These are phyloP conservation scores for Trichonephila clavipes DNA, from an alignment of 1,140 invertebrate species.

Conservation along the genomic window DNA sequence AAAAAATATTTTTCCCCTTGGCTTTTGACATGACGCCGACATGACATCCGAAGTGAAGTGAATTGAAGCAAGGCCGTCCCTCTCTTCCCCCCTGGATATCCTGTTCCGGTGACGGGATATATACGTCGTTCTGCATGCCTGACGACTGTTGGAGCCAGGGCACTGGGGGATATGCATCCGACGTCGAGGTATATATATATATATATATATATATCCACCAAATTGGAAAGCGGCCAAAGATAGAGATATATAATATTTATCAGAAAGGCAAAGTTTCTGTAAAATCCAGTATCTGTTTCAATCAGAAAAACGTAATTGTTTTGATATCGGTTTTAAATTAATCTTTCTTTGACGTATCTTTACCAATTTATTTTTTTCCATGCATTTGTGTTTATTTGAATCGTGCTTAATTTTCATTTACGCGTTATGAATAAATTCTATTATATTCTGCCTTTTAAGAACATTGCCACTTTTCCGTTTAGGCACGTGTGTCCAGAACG, in stretches of 20 bases:
- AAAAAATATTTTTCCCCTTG: neutral
- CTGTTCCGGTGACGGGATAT: slow-evolving; percentile 66
- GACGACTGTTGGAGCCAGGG: slow-evolving; percentile 53
- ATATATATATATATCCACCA: slow-evolving; percentile 6
- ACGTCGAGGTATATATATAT: neutral
- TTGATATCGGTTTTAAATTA: too few species aligned
- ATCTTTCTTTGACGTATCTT: too few species aligned
- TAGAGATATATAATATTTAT: neutral
- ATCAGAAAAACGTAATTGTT: too few species aligned
- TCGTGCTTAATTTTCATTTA: too few species aligned
- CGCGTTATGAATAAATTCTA: too few species aligned
- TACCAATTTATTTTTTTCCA: too few species aligned
- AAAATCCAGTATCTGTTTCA: too few species aligned
- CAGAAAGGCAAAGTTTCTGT: neutral
- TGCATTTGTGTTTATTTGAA: too few species aligned
- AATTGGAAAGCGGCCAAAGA: slow-evolving; percentile 26
- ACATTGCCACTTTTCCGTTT: too few species aligned
- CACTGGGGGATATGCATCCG: neutral
- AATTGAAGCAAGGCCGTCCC: slow-evolving; percentile 62
- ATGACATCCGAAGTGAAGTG: slow-evolving; percentile 74
- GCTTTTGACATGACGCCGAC: slow-evolving; percentile 71
- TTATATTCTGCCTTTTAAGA: too few species aligned
- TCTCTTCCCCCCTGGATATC: slow-evolving; percentile 56
- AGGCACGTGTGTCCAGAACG: too few species aligned
- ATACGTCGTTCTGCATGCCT: slow-evolving; percentile 73